Base-by-base conservation (phyloP, 2,113 vertebrate species). In the Galemys pyrenaicus region DNA sequence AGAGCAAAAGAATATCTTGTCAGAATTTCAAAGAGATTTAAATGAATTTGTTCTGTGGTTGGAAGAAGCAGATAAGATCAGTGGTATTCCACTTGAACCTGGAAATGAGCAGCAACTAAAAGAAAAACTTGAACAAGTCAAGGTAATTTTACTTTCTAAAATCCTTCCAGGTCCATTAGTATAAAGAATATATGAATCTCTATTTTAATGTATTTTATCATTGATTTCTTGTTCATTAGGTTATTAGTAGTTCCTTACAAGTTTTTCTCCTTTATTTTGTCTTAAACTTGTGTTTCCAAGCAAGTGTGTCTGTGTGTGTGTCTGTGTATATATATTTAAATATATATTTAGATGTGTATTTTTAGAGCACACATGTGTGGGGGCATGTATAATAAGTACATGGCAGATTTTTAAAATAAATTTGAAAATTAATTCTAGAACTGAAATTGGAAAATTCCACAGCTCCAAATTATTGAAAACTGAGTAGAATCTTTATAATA, bases 21-120 rank as follows among this genome's bases (percentile, higher is more conserved):
- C 98, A 41, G 98, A 98, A 96, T 98, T 99, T 94, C 98, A 99
- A 97, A 98, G 98, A 96, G 98, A 99, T 95, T 97, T 99, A 96
- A 98, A 98, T 83, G 99, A 99, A 46, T 98, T 99, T 98, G 95
- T 98, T 97, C 98, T 98, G 89, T 99, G 99, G 99, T 96, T 99
- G 97, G 98, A 99, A 95, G 98, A 98, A 97, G 98, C 98, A 2
- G 99, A 99, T 37, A 97, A 32, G 0, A 16, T 98, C 89, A 83
- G 96, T 94, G 92, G 80, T 71, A 97, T 98, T 97, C 98, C 98
- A 15, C 97, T 98, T 95, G 98, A 99, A 96, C 97, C 98, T 71
- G 98, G 98, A 96, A 99, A 99, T 97, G 98, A 98, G 35, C 98
- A 98, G 78, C 99, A 99, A 96, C 98, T 99, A 95, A 98, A 98